Percentiles rank a stretch among this genome's conserved stretches.
phyloP scores from a whole-genome alignment of 2,113 vertebrate species.

The Pedetes capensis region DNA sequence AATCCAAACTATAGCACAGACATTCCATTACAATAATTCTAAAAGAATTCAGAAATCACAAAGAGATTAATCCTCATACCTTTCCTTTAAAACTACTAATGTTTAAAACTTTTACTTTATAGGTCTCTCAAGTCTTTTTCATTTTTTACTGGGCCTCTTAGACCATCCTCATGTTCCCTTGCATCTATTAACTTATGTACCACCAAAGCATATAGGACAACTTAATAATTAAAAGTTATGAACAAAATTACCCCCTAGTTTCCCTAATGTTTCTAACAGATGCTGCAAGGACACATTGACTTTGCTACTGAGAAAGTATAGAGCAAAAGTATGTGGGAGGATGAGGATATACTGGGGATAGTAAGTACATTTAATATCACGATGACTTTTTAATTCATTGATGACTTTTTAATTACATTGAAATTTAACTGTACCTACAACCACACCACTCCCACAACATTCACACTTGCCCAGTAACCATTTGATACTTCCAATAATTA shows the following conservation, averaged over 20 bases:
- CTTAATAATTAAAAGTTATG: no score
- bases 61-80: not conserved
- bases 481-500: not conserved
- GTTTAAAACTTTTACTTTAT: not conserved
- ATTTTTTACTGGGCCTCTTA: conserved; percentile 17
- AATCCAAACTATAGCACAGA: not conserved
- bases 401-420: conserved; percentile 46
- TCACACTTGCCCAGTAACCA: not conserved
- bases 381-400: conserved; percentile 22
- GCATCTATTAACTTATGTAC: not conserved
- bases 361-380: not conserved
- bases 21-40: not conserved
- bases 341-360: not conserved
- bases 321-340: not conserved
- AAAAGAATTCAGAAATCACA: conserved; percentile 42
- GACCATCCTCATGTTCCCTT: not conserved
- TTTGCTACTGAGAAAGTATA: not conserved
- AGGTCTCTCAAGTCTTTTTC: not conserved
- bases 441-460: not conserved
- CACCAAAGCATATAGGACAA: conserved; percentile 9
- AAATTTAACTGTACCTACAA: conserved; percentile 1
- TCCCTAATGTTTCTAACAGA: not conserved
- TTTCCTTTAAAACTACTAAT: conserved; percentile 32
- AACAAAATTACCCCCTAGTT: not conserved
- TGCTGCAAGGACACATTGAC: not conserved